Percentiles rank a stretch among this genome's conserved stretches.
phyloP scores from a whole-genome alignment of 2,113 vertebrate genomes.

The Thermophis baileyi region DNA sequence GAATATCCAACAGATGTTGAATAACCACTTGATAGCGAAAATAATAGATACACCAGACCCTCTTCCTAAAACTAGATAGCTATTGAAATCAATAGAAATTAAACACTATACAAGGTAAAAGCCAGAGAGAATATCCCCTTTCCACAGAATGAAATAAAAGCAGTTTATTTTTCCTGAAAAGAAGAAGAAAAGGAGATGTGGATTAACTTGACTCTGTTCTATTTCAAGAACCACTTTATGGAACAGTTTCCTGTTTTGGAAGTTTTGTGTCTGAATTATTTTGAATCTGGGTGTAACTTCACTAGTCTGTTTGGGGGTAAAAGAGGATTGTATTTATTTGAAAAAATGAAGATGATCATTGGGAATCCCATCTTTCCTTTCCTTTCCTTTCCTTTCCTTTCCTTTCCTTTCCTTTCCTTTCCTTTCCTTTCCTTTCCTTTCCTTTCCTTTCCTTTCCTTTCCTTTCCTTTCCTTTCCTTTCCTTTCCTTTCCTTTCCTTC shows the following conservation, averaged over 20 bases:
- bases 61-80: background rate
- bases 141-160: background rate
- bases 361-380: background rate
- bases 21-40: background rate
- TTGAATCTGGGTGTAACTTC: background rate
- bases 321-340: background rate
- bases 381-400: too few species aligned
- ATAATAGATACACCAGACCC: background rate
- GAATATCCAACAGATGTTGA: background rate
- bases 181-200: background rate
- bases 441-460: too few species aligned
- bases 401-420: too few species aligned
- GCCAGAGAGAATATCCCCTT: background rate
- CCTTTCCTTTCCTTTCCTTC: too few species aligned
- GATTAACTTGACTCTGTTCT: background rate
- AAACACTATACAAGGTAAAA: background rate
- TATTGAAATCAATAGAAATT: background rate
- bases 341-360: background rate
- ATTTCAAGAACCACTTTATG: background rate
- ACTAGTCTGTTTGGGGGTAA: background rate
- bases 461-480: too few species aligned
- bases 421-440: too few species aligned
- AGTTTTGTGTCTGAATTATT: background rate
- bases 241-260: background rate
- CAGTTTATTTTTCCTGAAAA: background rate